A percentile compares a stretch with the other conserved stretches of the same genome.
phyloP scores from a whole-genome alignment of 92 coral and sea anemone genomes.

The Paramuricea clavata region DNA sequence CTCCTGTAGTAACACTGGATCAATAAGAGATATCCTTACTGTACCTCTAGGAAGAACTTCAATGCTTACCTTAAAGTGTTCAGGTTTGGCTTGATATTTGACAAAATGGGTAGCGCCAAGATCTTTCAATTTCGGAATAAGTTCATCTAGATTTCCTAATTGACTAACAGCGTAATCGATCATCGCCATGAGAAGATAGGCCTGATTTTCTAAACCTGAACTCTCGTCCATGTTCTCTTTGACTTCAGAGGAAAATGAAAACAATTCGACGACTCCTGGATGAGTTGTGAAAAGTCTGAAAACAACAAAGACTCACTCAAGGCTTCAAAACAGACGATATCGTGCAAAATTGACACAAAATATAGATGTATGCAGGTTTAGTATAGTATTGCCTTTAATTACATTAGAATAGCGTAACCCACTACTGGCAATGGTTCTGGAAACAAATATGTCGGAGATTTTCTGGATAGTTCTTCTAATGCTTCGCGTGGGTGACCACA shows the following conservation, averaged over 20 bases:
- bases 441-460: too few relatives aligned
- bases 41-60: too few relatives aligned
- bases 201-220: slow-evolving; percentile 25
- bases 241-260: slow-evolving; percentile 13
- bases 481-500: too few relatives aligned
- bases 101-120: slow-evolving; percentile 32
- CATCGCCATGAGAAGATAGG: slow-evolving; percentile 39
- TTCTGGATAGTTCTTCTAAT: too few relatives aligned
- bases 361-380: too few relatives aligned
- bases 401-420: too few relatives aligned
- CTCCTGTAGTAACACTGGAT: too few relatives aligned
- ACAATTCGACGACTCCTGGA: slow-evolving; percentile 16
- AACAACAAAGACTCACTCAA: background rate
- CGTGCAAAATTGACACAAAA: too few relatives aligned
- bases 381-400: too few relatives aligned
- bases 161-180: slow-evolving; percentile 35
- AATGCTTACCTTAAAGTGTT: slow-evolving; percentile 30
- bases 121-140: slow-evolving; percentile 34
- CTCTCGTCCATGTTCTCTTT: background rate
- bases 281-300: slow-evolving; percentile 1
- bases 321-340: too few relatives aligned
- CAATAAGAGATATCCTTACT: too few relatives aligned
- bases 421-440: too few relatives aligned
- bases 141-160: slow-evolving; percentile 15
- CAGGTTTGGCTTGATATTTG: slow-evolving; percentile 27